These are phyloP conservation scores for Corythoichthys haematopterus DNA, from an alignment of 2,113 vertebrate genomes.

Conservation along the genomic window DNA sequence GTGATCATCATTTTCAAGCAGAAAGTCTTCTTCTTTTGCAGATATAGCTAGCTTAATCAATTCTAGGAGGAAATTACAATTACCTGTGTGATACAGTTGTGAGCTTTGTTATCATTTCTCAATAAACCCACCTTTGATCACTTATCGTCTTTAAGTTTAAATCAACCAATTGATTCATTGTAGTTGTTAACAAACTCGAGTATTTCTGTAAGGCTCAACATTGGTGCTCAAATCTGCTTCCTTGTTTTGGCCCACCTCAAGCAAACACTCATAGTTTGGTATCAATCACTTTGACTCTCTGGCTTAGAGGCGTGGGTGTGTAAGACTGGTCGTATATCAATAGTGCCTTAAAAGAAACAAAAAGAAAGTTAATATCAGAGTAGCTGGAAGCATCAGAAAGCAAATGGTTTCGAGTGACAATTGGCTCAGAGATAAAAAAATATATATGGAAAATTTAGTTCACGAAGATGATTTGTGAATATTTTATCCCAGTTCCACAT, in stretches of 20 bases:
- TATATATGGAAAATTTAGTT: not conserved
- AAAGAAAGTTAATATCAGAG: conserved; percentile 16
- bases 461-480: not conserved
- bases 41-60: conserved; percentile 1
- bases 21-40: not conserved
- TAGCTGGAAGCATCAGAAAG: conserved; percentile 11
- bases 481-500: not conserved
- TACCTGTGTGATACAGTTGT: conserved; percentile 12
- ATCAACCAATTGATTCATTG: not conserved
- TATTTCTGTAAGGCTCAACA: not conserved
- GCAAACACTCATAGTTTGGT: conserved; percentile 26
- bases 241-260: conserved; percentile 12
- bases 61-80: conserved; percentile 17
- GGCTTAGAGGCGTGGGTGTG: conserved; percentile 33
- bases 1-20: not conserved
- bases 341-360: conserved; percentile 12
- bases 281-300: conserved; percentile 46
- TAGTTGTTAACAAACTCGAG: not conserved
- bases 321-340: conserved; percentile 32
- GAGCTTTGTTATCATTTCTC: conserved; percentile 6
- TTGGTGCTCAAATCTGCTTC: conserved; percentile 4
- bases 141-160: not conserved
- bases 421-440: not conserved
- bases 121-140: not conserved
- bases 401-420: conserved; percentile 7